These are phyloP conservation scores for Phalacrocorax pelagicus DNA, from an alignment of 2,113 vertebrate genomes.

Conservation along the genomic window DNA sequence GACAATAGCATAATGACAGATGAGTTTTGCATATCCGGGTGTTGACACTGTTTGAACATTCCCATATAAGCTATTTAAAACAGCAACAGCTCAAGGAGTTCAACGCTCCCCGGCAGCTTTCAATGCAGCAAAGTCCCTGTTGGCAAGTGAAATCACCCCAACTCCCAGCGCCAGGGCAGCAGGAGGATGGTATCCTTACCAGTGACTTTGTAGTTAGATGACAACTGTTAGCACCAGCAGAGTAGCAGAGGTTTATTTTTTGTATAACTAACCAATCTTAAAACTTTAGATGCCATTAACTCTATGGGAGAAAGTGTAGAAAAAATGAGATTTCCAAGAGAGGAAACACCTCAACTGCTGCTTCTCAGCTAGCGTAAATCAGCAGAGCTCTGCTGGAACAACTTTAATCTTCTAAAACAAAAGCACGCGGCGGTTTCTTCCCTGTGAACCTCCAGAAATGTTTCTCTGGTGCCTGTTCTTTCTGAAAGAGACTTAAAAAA, in stretches of 20 bases:
- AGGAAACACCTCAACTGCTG: background rate
- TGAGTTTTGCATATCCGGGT: conserved; percentile 35
- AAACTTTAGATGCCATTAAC: background rate
- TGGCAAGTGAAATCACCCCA: rapidly evolving
- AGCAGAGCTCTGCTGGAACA: background rate
- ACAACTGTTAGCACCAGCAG: background rate
- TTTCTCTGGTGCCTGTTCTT: background rate
- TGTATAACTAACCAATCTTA: rapidly evolving
- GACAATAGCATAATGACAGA: conserved; percentile 17
- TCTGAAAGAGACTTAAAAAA: background rate
- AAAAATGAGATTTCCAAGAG: background rate
- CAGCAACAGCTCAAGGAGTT: background rate
- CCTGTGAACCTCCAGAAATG: background rate
- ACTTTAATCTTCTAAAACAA: background rate
- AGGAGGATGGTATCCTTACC: rapidly evolving
- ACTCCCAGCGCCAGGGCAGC: rapidly evolving
- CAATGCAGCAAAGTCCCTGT: rapidly evolving
- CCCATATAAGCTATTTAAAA: background rate
- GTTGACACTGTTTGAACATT: background rate
- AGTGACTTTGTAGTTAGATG: rapidly evolving
- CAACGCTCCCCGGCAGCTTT: rapidly evolving
- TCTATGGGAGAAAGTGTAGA: background rate
- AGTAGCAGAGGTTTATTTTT: background rate
- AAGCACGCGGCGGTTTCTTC: background rate
- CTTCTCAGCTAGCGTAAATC: background rate